phyloP scores from a whole-genome alignment of 2,888 invertebrate species.

The Balanococcus diminutus region DNA sequence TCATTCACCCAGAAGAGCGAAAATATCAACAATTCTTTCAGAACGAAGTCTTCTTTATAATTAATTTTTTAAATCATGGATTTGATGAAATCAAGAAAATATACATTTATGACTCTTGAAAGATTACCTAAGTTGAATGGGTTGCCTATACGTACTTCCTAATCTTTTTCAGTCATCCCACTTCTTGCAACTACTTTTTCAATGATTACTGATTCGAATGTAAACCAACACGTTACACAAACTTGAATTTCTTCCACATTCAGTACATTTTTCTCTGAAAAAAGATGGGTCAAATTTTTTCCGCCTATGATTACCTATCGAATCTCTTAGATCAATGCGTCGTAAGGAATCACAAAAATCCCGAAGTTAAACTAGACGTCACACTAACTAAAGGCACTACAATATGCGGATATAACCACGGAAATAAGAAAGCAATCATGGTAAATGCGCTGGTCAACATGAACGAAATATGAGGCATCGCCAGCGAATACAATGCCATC shows the following conservation, averaged over 20 bases:
- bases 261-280: not conserved
- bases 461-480: slow-evolving; percentile 70
- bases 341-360: not conserved
- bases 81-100: too few relatives aligned
- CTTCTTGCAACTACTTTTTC: not conserved
- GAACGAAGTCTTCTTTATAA: too few relatives aligned
- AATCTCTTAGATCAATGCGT: not conserved
- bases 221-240: too few relatives aligned
- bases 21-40: too few relatives aligned
- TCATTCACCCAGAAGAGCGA: too few relatives aligned
- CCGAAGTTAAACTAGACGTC: slow-evolving; percentile 39
- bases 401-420: slow-evolving; percentile 67
- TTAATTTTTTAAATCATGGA: too few relatives aligned
- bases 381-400: slow-evolving; percentile 45
- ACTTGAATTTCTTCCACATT: too few relatives aligned
- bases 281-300: too few relatives aligned
- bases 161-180: not conserved
- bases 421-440: slow-evolving; percentile 69
- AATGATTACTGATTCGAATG: not conserved
- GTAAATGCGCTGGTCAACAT: slow-evolving; percentile 70
- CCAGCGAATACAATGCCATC: slow-evolving; percentile 67
- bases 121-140: not conserved
- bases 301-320: not conserved
- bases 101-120: too few relatives aligned
- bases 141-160: not conserved